phyloP scores from a whole-genome alignment of 2,888 invertebrate genomes.

The Melipona beecheii region DNA sequence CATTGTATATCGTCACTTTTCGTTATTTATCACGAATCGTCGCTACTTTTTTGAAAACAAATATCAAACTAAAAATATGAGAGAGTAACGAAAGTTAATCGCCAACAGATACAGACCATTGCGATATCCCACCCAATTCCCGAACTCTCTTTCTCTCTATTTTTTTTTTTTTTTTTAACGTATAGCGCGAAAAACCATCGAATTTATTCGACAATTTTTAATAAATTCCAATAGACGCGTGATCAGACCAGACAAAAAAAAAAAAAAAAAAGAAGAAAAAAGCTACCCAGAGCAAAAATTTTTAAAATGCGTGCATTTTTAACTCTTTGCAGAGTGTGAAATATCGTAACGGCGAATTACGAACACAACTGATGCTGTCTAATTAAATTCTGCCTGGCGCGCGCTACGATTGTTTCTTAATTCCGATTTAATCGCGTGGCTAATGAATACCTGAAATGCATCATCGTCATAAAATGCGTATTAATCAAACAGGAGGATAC shows the following conservation, averaged over 20 bases:
- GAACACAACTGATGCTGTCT: background rate
- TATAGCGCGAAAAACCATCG: background rate
- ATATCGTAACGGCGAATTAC: too few species aligned
- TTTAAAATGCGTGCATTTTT: background rate
- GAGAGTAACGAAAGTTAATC: background rate
- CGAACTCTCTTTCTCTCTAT: background rate
- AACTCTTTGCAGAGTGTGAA: background rate
- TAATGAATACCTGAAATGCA: constrained; percentile 1
- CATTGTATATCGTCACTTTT: too few species aligned
- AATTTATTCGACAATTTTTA: background rate
- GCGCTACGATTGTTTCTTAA: constrained; percentile 9
- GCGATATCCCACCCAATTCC: background rate
- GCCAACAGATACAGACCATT: background rate
- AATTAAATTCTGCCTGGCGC: constrained; percentile 26
- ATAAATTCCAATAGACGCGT: too few species aligned
- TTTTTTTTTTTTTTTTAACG: background rate
- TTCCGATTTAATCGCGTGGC: constrained; percentile 19
- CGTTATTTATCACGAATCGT: too few species aligned
- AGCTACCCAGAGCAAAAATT: background rate
- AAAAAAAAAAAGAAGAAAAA: too few species aligned
- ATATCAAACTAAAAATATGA: background rate
- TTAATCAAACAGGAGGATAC: constrained; percentile 18
- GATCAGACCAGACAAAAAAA: too few species aligned
- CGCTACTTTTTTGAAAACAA: too few species aligned
- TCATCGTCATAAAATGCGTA: background rate